phyloP scores from a whole-genome alignment of 2,113 vertebrate genomes.

The Chionis minor region DNA sequence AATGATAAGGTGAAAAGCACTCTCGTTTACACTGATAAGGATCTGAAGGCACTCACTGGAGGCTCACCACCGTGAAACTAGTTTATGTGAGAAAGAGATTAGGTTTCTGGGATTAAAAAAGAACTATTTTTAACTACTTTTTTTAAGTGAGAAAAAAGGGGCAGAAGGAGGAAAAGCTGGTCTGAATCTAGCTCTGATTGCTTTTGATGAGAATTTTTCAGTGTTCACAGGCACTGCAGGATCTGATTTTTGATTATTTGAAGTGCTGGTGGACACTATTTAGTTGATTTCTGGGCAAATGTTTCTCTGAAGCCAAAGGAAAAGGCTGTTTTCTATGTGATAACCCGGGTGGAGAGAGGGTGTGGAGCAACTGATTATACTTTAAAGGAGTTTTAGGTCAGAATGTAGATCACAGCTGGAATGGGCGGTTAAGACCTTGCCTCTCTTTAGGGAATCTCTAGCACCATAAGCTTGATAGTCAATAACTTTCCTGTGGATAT shows the following conservation, averaged over 20 bases:
- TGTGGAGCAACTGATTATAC: background rate
- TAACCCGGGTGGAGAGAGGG: background rate
- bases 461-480: background rate
- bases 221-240: background rate
- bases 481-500: background rate
- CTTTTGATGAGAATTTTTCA: background rate
- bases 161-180: background rate
- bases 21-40: background rate
- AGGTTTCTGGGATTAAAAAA: background rate
- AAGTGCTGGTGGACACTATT: background rate
- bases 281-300: background rate
- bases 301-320: background rate
- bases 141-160: background rate
- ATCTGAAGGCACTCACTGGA: background rate
- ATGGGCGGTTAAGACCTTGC: background rate
- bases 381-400: background rate
- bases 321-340: background rate
- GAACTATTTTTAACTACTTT: rapidly evolving
- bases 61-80: background rate
- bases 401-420: background rate
- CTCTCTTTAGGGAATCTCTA: background rate
- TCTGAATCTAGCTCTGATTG: background rate
- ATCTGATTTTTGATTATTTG: background rate
- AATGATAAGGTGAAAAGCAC: background rate
- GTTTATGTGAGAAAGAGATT: background rate